Percentiles rank a stretch among this genome's conserved stretches.
These are phyloP conservation scores for Rhagoletis pomonella DNA, from an alignment of 1,140 invertebrate species.

Conservation along the genomic window DNA sequence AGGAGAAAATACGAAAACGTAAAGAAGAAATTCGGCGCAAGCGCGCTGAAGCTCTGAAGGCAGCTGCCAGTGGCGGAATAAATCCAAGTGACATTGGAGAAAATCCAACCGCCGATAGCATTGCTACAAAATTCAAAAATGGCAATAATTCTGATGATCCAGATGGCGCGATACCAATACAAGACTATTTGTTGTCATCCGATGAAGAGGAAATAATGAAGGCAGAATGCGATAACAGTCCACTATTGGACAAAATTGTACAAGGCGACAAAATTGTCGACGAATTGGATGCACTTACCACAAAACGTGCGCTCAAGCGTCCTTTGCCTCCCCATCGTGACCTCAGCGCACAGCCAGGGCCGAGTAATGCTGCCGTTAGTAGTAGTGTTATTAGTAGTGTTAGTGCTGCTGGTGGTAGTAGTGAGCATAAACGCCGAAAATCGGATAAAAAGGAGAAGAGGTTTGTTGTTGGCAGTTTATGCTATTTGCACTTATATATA, in stretches of 20 bases:
- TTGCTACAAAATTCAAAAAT: background rate
- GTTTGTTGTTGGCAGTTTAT: slow-evolving; percentile 5
- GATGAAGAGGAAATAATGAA: slow-evolving; percentile 63
- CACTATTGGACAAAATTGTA: slow-evolving; percentile 58
- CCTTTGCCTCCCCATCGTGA: slow-evolving; percentile 53
- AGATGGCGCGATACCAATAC: slow-evolving; percentile 61
- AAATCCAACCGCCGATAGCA: background rate
- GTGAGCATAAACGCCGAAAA: slow-evolving; percentile 58
- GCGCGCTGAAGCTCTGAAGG: slow-evolving; percentile 57
- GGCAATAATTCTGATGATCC: slow-evolving; percentile 62
- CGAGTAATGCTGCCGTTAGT: slow-evolving; percentile 22
- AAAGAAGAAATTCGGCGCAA: slow-evolving; percentile 78
- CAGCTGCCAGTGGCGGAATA: background rate
- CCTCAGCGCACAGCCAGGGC: slow-evolving; percentile 57
- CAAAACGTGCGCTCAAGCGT: slow-evolving; percentile 55
- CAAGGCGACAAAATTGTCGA: slow-evolving; percentile 71
- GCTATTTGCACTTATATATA: slow-evolving; percentile 36
- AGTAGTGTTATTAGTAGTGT: background rate
- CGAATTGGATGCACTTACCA: slow-evolving; percentile 63
- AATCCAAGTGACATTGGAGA: slow-evolving; percentile 25
- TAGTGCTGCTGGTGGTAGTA: background rate
- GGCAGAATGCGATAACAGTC: slow-evolving; percentile 50
- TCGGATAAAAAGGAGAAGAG: slow-evolving; percentile 57
- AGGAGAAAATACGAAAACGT: slow-evolving; percentile 83
- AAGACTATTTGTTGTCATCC: slow-evolving; percentile 68